A percentile compares a stretch with the other conserved stretches of the same genome.
phyloP scores from a whole-genome alignment of 2,113 vertebrate genomes.

The Zosterops pallidus region DNA sequence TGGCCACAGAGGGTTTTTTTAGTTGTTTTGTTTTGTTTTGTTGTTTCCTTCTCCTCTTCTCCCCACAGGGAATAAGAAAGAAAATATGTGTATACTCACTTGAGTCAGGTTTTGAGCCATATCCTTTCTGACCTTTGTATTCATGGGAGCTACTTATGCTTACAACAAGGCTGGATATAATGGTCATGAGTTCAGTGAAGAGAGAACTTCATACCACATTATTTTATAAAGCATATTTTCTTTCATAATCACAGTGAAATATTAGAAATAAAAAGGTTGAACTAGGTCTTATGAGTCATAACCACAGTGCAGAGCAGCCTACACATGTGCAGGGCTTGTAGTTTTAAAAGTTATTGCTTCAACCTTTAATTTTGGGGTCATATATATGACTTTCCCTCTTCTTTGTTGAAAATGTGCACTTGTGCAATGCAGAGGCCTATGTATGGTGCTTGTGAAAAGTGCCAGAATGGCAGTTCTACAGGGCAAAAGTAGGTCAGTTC shows the following conservation, averaged over 20 bases:
- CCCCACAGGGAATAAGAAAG: background rate
- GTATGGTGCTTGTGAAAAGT: background rate
- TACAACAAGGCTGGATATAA: background rate
- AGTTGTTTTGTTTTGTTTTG: no score
- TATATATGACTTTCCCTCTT: background rate
- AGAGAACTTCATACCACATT: background rate
- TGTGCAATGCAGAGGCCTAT: background rate
- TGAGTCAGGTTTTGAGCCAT: background rate
- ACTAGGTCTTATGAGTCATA: conserved; percentile 2
- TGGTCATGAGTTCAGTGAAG: background rate
- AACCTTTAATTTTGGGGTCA: conserved; percentile 3
- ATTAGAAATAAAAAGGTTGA: conserved; percentile 28
- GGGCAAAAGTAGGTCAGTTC: background rate
- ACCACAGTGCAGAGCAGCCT: background rate
- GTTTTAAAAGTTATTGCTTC: conserved; percentile 1
- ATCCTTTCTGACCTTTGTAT: background rate
- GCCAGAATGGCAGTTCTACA: background rate
- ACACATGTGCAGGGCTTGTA: background rate
- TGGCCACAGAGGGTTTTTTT: background rate
- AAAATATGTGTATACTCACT: background rate
- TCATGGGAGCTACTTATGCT: background rate
- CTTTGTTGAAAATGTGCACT: background rate
- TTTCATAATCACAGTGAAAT: conserved; percentile 21
- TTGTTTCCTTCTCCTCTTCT: background rate
- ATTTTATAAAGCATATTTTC: conserved; percentile 31